Evolutionary conservation across 2,888 invertebrate species (phyloP).

Genomic region (Drosophila neutralis): DNA sequence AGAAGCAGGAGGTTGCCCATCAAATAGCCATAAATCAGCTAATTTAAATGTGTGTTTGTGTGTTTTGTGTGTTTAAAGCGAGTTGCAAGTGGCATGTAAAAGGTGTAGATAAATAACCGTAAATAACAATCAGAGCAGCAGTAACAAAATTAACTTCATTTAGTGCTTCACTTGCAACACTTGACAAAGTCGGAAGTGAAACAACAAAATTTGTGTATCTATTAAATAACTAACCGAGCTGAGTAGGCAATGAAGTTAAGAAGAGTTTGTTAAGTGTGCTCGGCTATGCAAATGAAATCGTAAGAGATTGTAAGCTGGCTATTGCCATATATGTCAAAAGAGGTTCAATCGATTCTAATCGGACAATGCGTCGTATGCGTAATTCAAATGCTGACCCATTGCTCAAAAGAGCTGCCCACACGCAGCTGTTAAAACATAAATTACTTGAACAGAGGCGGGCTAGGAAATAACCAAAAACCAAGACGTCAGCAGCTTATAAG

Average conservation of each 20-base stretch:
- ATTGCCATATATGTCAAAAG: slow-evolving; percentile 31
- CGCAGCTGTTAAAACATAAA: slow-evolving; percentile 40
- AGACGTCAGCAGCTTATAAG: slow-evolving; percentile 46
- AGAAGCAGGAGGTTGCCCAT: slow-evolving; percentile 51
- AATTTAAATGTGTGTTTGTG: slow-evolving; percentile 63
- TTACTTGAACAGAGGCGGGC: slow-evolving; percentile 55
- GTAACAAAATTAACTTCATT: slow-evolving; percentile 20
- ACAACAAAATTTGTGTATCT: background rate
- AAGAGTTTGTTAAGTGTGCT: slow-evolving; percentile 4
- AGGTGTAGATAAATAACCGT: slow-evolving; percentile 54
- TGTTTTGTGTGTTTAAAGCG: background rate
- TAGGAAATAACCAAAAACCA: slow-evolving; percentile 68
- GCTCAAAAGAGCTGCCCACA: slow-evolving; percentile 42
- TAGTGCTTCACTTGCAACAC: slow-evolving; percentile 24
- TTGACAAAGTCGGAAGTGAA: slow-evolving; percentile 24
- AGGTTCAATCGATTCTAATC: slow-evolving; percentile 48
- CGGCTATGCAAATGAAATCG: slow-evolving; percentile 34
- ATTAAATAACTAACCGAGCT: slow-evolving; percentile 6
- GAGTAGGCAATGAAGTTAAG: slow-evolving; percentile 13
- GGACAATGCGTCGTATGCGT: slow-evolving; percentile 63
- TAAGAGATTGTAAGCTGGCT: slow-evolving; percentile 35
- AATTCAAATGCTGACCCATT: slow-evolving; percentile 63
- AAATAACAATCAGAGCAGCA: slow-evolving; percentile 55
- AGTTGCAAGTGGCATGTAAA: slow-evolving; percentile 29
- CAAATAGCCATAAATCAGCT: slow-evolving; percentile 79